Evolutionary conservation across 2,888 invertebrate genomes (phyloP).

Genomic region (Zootermopsis nevadensis): DNA sequence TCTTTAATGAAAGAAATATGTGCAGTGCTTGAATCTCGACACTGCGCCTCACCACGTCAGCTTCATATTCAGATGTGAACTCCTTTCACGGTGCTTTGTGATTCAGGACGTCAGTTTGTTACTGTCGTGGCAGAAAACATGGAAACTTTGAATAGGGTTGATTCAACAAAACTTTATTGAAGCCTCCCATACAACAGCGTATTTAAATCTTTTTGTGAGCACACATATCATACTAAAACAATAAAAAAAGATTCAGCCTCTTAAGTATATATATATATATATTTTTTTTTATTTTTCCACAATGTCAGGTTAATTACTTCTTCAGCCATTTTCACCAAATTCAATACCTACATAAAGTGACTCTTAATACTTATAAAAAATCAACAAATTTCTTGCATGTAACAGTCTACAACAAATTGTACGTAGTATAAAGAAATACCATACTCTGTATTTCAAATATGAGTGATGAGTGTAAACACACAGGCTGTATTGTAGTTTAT

Average conservation of each 20-base stretch:
- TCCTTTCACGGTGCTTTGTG: no score
- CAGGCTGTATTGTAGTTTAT: not conserved
- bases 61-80: no score
- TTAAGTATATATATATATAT: not conserved
- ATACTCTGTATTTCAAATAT: not conserved
- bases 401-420: constrained; percentile 12
- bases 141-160: not conserved
- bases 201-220: not conserved
- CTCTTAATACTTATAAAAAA: constrained; percentile 26
- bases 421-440: not conserved
- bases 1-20: no score
- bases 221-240: constrained; percentile 8
- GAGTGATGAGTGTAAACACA: not conserved
- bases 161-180: constrained; percentile 24
- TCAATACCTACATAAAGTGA: constrained; percentile 1
- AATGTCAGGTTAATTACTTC: not conserved
- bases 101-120: no score
- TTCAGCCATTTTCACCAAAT: not conserved
- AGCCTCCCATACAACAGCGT: not conserved
- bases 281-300: not conserved
- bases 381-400: not conserved
- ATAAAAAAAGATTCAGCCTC: constrained; percentile 19
- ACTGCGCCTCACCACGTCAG: no score
- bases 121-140: no score
- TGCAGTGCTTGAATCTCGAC: no score